Evolutionary conservation across 1,140 invertebrate genomes (phyloP).

Genomic region (Leptopilina clavipes): DNA sequence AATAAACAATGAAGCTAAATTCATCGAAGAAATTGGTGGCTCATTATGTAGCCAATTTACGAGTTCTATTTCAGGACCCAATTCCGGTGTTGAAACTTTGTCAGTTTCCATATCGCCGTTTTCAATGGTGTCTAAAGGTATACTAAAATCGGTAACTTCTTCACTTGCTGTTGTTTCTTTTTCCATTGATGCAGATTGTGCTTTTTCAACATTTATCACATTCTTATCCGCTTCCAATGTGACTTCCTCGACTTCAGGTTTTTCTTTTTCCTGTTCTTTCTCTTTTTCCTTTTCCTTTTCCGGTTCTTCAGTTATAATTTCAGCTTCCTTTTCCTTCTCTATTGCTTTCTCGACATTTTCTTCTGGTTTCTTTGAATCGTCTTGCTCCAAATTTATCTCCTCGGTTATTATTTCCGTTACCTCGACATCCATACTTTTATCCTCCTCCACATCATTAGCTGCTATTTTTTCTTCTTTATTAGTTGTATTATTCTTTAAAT

Average conservation of each 20-base stretch:
- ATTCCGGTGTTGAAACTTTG: constrained; percentile 18
- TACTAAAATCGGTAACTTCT: background rate
- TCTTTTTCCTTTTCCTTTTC: constrained; percentile 39
- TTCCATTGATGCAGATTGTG: constrained; percentile 20
- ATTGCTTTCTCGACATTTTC: background rate
- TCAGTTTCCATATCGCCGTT: constrained; percentile 37
- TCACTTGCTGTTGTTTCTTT: constrained; percentile 34
- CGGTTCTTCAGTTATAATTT: constrained; percentile 39
- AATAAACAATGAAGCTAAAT: constrained; percentile 80
- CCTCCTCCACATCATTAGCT: constrained; percentile 35
- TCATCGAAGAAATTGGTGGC: constrained; percentile 76
- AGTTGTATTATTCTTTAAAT: constrained; percentile 42
- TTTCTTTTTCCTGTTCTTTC: constrained; percentile 43
- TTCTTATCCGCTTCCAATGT: constrained; percentile 30
- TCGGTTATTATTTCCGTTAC: constrained; percentile 22
- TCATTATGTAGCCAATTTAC: constrained; percentile 77
- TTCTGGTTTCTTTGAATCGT: constrained; percentile 37
- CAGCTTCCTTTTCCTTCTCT: constrained; percentile 41
- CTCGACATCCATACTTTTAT: constrained; percentile 32
- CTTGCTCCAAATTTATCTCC: constrained; percentile 49
- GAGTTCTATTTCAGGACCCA: constrained; percentile 61
- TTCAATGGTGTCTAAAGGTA: background rate
- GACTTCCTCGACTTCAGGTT: constrained; percentile 53
- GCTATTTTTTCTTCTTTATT: background rate
- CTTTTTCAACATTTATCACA: background rate